Conservation (phyloP, 2,113 vertebrate species). For the Hipposideros armiger region DNA sequence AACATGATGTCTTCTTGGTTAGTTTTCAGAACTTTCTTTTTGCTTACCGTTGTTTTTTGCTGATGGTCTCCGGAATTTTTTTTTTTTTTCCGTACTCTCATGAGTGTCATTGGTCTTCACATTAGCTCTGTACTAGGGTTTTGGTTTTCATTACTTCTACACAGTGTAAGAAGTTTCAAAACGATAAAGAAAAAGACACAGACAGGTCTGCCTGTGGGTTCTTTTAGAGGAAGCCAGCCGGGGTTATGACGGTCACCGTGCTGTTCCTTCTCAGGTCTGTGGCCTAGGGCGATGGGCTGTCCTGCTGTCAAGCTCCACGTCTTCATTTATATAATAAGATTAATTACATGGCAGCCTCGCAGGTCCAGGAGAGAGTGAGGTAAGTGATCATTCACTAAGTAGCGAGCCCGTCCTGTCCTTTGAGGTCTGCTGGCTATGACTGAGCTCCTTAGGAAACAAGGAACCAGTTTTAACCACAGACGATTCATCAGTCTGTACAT, state of each 20-base stretch:
- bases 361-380: not conserved
- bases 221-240: not conserved
- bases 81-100: not conserved
- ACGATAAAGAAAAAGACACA: not conserved
- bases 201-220: accelerated
- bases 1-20: not conserved
- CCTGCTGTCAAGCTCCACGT: not conserved
- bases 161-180: not conserved
- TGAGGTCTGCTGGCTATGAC: no score
- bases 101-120: not conserved
- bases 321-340: not conserved
- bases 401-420: accelerated
- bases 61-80: not conserved
- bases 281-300: accelerated
- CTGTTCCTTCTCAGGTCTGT: not conserved
- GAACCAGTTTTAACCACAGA: not conserved
- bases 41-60: accelerated
- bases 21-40: not conserved
- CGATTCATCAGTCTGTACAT: accelerated
- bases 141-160: not conserved
- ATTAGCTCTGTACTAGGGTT: no score
- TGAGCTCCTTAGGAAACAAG: not conserved
- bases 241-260: accelerated
- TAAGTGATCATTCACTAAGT: accelerated
- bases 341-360: accelerated